Evolutionary conservation across 2,797 vertebrate species (phyloP), one percentile per base, ranked within the genome.

Genomic region (Fistularia commersonii): DNA sequence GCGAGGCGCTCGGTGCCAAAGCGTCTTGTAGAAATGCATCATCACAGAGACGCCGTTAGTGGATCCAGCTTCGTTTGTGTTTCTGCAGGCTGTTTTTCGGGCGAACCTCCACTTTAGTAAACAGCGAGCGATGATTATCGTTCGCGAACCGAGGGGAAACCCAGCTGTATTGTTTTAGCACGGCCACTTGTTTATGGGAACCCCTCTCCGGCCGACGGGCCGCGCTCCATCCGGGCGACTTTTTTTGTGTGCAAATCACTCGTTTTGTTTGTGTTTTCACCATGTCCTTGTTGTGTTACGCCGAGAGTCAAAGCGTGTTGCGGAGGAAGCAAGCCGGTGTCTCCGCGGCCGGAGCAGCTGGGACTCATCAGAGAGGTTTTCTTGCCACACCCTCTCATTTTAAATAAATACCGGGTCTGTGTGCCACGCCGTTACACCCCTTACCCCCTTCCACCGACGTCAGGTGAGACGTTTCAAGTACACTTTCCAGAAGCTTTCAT

Each of bases 121-220:
- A 81, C 81, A 73, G 69, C 64, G 75, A 80, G 80, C n/a, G 85
- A 86, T 87, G 86, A 83, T 79, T 81, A 86, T 81, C 74, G 48
- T 44, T n/a, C 77, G 69, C 67, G 73, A 53, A 64, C 67, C 3
- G 41, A 83, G 80, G 80, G 69, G 57, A 83, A 76, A 80, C 69
- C 77, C 87, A 90, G 88, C 81, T 89, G 86, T 83, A 84, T 87
- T 84, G 75, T 88, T 80, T 86, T 81, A 85, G 79, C 81, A 49
- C 47, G 15, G 63, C 72, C 54, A 58, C 64, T 83, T 89, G 86
- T 90, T 89, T 89, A 88, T 81, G 72, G 44, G 58, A 85, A 61
- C 63, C 54, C 60, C 66, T 72, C 70, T 66, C 43, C 48, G 47
- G 76, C 44, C 72, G 66, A 82, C 8, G 57, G 56, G 51, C 74